These are phyloP conservation scores for Liolophura sinensis DNA, from an alignment of 1,140 invertebrate genomes.

Conservation along the genomic window DNA sequence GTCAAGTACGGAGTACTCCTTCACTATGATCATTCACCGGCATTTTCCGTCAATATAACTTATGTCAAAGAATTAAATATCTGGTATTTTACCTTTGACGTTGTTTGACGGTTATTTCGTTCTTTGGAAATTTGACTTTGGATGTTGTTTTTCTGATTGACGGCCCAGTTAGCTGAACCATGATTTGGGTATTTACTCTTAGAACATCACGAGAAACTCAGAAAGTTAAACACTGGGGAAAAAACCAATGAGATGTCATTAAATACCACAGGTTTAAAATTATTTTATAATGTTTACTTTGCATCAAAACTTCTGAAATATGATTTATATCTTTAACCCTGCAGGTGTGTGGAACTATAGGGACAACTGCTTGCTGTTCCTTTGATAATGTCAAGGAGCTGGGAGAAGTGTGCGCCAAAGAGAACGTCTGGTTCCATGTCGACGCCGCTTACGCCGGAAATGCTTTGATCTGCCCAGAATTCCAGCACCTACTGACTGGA, in stretches of 20 bases:
- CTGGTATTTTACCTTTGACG: no score
- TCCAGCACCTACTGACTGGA: conserved; percentile 82
- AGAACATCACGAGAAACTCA: no score
- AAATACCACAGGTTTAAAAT: background rate
- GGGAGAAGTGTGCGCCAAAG: conserved; percentile 76
- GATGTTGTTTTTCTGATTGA: no score
- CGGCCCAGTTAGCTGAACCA: no score
- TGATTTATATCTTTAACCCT: conserved; percentile 22
- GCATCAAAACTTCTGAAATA: background rate
- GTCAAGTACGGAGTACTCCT: no score
- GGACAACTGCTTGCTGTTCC: conserved; percentile 87
- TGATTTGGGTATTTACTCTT: no score
- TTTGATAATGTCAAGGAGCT: conserved; percentile 89
- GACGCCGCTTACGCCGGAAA: conserved; percentile 91
- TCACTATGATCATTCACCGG: no score
- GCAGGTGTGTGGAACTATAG: conserved; percentile 83
- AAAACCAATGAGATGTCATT: background rate
- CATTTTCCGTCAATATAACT: no score
- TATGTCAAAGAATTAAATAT: no score
- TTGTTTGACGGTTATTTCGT: no score
- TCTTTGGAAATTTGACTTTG: no score
- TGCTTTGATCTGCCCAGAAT: conserved; percentile 94
- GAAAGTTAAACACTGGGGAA: background rate
- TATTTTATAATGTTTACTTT: background rate
- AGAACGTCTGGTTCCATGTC: conserved; percentile 87